Evolutionary conservation across 2,797 vertebrate species (phyloP), one percentile per base, ranked within the genome.

Genomic region (Bryconaethiops microstoma): DNA sequence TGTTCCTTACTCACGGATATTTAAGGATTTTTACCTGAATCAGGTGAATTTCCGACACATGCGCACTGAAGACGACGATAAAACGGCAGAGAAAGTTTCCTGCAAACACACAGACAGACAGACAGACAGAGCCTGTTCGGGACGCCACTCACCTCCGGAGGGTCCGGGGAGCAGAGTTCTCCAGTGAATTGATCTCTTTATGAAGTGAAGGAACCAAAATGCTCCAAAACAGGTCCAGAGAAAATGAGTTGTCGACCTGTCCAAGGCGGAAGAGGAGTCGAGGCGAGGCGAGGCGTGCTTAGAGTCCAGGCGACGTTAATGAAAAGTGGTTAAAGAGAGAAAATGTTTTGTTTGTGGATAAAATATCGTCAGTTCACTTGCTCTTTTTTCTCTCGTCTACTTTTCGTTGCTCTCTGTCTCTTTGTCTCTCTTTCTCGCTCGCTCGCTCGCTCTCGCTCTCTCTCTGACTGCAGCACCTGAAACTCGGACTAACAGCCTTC

Each of bases 401-500:
- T 74, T 39, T 35, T 29, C 52, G 63, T 21, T 60, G n/a, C 57
- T 42, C 42, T 40, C 42, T 42, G 54, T 16, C 17, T n/a, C 14
- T 42, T 5, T 42, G 1, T 42, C 9, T 42, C 42, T 9, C 42
- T 12, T 8, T 12, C 7, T 12, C 7, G 68, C 4, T 57, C 55
- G 68, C 4, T 57, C 55, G 7, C 55, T 6, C 52, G 0, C 14
- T 57, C 59, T 60, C 59, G 89, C 89, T 29, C 87, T 88, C 84
- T 29, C 82, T 75, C 86, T 86, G 89, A 90, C 89, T 90, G 85
- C 89, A 79, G 82, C 84, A 95, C 94, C 94, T 95, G 94, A 94
- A 94, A 92, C 89, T 92, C 92, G 91, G 92, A 93, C 91, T 86
- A 89, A 92, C 89, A 92, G 91, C 91, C 93, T 93, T 94, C 93